A percentile compares a stretch with the other conserved stretches of the same genome.
These are phyloP conservation scores for Zeus faber DNA, from an alignment of 2,113 vertebrate genomes.

Conservation along the genomic window DNA sequence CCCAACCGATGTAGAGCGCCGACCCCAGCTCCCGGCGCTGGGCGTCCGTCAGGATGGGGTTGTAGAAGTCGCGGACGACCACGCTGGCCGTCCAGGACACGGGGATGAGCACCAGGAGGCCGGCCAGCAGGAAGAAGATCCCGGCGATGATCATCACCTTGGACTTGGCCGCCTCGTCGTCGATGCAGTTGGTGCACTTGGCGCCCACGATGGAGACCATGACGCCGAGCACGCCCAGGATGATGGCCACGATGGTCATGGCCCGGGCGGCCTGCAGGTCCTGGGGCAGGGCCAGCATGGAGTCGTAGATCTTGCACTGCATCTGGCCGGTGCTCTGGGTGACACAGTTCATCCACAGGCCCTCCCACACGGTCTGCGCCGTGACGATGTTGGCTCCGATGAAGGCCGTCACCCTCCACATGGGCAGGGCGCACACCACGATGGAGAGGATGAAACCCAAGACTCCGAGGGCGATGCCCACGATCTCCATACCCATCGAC, in stretches of 20 bases:
- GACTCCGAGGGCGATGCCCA: constrained; percentile 72
- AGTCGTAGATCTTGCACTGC: constrained; percentile 81
- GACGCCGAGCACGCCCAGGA: constrained; percentile 68
- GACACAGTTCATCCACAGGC: constrained; percentile 80
- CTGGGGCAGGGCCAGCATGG: constrained; percentile 66
- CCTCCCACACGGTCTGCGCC: constrained; percentile 73
- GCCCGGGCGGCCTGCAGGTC: constrained; percentile 78
- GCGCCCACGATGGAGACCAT: constrained; percentile 75
- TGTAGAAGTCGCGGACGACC: constrained; percentile 71
- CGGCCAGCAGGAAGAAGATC: constrained; percentile 65
- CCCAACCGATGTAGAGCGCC: constrained; percentile 75
- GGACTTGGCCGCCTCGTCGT: constrained; percentile 68
- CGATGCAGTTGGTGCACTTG: constrained; percentile 81
- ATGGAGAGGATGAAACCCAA: constrained; percentile 72
- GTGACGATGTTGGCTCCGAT: constrained; percentile 77
- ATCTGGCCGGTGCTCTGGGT: constrained; percentile 80
- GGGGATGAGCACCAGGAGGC: constrained; percentile 72
- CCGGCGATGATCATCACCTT: constrained; percentile 77
- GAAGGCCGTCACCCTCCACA: constrained; percentile 76
- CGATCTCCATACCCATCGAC: constrained; percentile 78
- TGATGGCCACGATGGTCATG: constrained; percentile 70
- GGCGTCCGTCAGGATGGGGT: constrained; percentile 25
- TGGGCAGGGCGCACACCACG: constrained; percentile 72
- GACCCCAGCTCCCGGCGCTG: constrained; percentile 75
- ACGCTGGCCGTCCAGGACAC: constrained; percentile 69